Percentiles rank a stretch among this genome's conserved stretches.
Evolutionary conservation across 2,797 vertebrate species (phyloP).

Genomic region (Acanthiza pusilla): DNA sequence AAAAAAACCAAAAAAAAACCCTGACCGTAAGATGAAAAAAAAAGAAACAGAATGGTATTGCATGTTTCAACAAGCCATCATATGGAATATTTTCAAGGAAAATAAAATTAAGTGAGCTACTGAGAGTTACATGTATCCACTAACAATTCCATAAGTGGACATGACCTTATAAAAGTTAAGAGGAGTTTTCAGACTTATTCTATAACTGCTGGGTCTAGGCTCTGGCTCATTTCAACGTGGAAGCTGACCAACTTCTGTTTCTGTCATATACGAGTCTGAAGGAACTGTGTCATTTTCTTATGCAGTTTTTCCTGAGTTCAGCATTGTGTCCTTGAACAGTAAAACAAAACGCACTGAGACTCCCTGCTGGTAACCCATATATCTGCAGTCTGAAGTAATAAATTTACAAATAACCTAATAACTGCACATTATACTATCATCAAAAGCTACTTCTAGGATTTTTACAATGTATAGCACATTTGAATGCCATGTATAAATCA

Average conservation of each 20-base stretch:
- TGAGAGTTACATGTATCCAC: neutral
- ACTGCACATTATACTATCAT: neutral
- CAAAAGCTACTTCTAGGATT: neutral
- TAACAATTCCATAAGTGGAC: neutral
- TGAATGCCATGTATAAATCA: neutral
- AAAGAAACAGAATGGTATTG: neutral
- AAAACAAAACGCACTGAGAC: slow-evolving; percentile 34
- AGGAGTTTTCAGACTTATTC: neutral
- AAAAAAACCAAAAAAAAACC: too few species aligned
- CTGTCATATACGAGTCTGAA: neutral
- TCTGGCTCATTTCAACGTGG: neutral
- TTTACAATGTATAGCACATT: neutral
- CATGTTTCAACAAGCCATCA: neutral
- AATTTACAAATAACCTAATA: neutral
- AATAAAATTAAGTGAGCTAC: neutral
- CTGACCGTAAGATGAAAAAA: neutral
- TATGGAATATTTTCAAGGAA: neutral
- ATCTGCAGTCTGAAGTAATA: neutral
- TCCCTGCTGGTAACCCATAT: slow-evolving; percentile 49
- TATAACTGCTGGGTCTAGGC: neutral
- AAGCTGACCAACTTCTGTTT: neutral
- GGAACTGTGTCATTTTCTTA: neutral
- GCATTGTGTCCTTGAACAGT: neutral
- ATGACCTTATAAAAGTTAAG: neutral
- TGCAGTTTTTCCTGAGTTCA: neutral